Evolutionary conservation across 2,113 vertebrate genomes (phyloP), one percentile per base, ranked within the genome.

Genomic region (Erythrolamprus reginae): DNA sequence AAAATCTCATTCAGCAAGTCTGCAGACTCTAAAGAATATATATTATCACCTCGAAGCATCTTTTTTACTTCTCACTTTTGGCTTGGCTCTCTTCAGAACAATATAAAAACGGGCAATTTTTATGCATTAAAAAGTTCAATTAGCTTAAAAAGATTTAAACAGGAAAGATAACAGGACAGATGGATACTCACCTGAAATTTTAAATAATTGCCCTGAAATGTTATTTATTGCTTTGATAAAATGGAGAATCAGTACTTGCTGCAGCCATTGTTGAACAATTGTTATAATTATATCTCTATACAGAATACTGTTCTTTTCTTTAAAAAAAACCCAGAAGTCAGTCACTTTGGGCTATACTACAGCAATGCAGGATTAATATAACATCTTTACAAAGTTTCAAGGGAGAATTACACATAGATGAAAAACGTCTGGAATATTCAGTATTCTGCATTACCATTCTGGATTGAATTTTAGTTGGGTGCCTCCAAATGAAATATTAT

Each of bases 191-290:
- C 95, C 95, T 96, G 93, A 94, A 91, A 89, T 91, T 89, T 94
- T 93, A 92, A 93, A 94, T 8, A 87, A 95, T 92, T 89, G 93
- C 93, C 94, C 95, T 94, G 95, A 94, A 95, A 96, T 91, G 93
- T 94, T 84, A 38, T 93, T 95, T 95, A 96, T 91, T 96, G 95
- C 95, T 96, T 91, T 94, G 91, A 96, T 93, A 94, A 93, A 95
- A 94, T 12, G 51, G 93, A 93, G 55, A 91, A 94, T 93, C 89
- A 56, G 51, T 56, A 84, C 28, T 84, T 10, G 56, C 61, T 50
- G 85, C 47, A n/a, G 53, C 45, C 53, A 85, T 12, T 26, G 28
- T 84, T 48, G 55, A 89, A 84, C 53, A 85, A 85, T 58, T 84
- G 52, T 55, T 82, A 55, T 8, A 23, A 38, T 89, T 48, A 61